Conservation (phyloP, 2,113 vertebrate genomes). For the Aptenodytes patagonicus region DNA sequence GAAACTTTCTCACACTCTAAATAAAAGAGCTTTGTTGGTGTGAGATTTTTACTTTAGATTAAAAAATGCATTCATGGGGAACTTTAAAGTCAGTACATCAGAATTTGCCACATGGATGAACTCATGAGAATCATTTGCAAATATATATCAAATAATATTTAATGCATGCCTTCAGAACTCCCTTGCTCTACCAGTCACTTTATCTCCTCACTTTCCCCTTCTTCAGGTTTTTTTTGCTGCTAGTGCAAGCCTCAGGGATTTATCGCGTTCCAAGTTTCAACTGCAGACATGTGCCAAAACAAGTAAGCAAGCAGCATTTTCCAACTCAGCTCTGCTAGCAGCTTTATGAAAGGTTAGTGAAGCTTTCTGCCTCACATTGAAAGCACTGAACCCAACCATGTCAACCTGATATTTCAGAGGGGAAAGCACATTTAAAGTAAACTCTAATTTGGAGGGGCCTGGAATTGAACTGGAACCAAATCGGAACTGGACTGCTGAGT, state of each 20-base stretch:
- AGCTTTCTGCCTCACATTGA: not conserved
- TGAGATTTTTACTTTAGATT: constrained; percentile 7
- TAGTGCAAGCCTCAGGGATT: not conserved
- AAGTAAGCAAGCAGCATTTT: not conserved
- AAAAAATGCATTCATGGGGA: constrained; percentile 23
- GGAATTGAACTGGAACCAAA: not conserved
- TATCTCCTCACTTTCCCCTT: not conserved
- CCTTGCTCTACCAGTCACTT: not conserved
- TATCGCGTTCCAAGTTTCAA: not conserved
- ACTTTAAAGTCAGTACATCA: not conserved
- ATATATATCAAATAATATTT: not conserved
- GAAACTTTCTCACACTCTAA: not conserved
- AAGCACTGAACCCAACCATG: not conserved
- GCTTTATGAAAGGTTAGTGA: not conserved
- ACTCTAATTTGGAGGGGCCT: not conserved
- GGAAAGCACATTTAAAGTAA: not conserved
- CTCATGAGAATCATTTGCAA: constrained; percentile 16
- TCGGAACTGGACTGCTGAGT: not conserved
- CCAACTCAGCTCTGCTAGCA: not conserved
- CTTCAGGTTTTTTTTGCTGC: not conserved
- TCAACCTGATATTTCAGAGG: not conserved
- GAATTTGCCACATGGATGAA: constrained; percentile 23
- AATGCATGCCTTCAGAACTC: not conserved
- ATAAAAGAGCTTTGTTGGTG: not conserved
- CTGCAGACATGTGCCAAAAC: not conserved